Conservation (phyloP, 2,797 vertebrate genomes). For the Acridotheres tristis region DNA sequence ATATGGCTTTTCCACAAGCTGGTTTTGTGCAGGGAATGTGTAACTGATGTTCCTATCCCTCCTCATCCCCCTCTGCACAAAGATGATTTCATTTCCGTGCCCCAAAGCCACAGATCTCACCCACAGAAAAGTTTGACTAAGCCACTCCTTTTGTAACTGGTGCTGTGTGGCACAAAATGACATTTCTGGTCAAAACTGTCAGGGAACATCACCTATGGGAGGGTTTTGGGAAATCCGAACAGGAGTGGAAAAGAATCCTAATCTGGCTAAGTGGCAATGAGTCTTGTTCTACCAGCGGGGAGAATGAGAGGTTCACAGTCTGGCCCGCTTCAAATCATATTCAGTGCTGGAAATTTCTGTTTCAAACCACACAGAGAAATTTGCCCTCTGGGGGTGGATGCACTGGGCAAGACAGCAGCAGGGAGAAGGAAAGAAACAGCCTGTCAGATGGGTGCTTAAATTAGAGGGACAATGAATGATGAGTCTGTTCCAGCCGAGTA, state of each 20-base stretch:
- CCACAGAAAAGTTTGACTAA: background rate
- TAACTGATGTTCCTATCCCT: background rate
- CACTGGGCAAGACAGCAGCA: background rate
- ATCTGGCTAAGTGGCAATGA: background rate
- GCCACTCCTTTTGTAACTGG: background rate
- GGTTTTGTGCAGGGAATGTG: background rate
- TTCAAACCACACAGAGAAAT: background rate
- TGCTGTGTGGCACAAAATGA: background rate
- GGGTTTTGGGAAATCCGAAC: background rate
- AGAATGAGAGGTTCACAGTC: fast-evolving
- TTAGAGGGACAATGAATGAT: conserved; percentile 27
- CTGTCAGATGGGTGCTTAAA: conserved; percentile 13
- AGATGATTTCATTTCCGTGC: background rate
- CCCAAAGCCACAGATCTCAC: background rate
- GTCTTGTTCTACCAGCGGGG: background rate
- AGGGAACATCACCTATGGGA: background rate
- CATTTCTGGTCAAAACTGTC: background rate
- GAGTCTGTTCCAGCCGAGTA: background rate
- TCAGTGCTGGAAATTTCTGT: background rate
- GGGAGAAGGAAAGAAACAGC: background rate
- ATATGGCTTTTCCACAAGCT: background rate
- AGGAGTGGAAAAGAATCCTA: background rate
- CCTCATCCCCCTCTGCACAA: background rate
- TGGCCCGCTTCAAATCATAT: background rate
- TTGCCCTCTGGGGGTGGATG: background rate